phyloP scores from a whole-genome alignment of 2,113 vertebrate species.

The Hemiprocne comata region DNA sequence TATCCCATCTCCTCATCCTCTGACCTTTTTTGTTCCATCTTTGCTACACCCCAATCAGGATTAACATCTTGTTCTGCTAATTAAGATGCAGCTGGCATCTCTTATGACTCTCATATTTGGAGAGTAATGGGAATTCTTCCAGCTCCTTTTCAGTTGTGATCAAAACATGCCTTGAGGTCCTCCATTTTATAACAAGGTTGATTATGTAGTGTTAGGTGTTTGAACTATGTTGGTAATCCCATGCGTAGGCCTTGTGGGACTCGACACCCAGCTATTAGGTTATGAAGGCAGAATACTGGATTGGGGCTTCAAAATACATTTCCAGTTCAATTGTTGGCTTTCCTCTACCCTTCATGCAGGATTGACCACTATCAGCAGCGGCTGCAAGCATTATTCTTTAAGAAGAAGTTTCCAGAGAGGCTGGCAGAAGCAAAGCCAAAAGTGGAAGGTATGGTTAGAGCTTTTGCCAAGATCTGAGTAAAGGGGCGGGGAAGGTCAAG shows the following conservation, averaged over 20 bases:
- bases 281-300: neutral
- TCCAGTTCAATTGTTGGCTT: neutral
- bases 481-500: neutral
- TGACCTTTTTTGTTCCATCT: neutral
- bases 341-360: conserved; percentile 65
- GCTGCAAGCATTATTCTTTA: conserved; percentile 94
- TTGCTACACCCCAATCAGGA: neutral
- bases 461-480: neutral
- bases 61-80: neutral
- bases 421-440: conserved; percentile 91
- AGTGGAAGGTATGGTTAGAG: conserved; percentile 83
- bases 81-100: neutral
- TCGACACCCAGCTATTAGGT: neutral
- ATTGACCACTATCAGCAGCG: conserved; percentile 95
- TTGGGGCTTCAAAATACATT: neutral
- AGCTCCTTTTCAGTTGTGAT: neutral
- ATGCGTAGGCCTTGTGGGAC: neutral
- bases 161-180: neutral
- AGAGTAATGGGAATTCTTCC: neutral
- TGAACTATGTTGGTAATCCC: neutral
- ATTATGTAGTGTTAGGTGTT: neutral
- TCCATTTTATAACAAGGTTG: neutral
- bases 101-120: neutral
- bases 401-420: conserved; percentile 95
- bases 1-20: neutral